A percentile compares a stretch with the other conserved stretches of the same genome.
Evolutionary conservation across 2,888 invertebrate species (phyloP).

Genomic region (Dioctria linearis): DNA sequence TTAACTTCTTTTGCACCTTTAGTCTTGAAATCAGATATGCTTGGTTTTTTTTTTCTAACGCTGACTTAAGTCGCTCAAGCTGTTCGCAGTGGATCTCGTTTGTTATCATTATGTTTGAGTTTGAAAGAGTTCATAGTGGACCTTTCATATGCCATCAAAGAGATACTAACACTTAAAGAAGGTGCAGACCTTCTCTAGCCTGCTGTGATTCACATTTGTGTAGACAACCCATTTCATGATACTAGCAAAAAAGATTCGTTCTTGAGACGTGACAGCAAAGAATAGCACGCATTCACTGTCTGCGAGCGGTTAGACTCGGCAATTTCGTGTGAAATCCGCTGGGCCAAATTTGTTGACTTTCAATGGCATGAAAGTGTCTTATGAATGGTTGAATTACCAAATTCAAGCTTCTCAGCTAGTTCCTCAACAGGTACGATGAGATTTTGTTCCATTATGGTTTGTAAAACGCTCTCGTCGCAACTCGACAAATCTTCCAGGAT

Average conservation of each 20-base stretch:
- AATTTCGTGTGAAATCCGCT: neutral
- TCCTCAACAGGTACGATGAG: neutral
- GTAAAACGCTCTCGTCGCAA: neutral
- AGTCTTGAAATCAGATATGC: neutral
- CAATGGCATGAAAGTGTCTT: too few relatives aligned
- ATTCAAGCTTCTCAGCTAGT: neutral
- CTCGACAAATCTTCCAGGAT: neutral
- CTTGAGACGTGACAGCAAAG: slow-evolving; percentile 4
- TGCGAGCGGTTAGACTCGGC: neutral
- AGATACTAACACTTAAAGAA: too few relatives aligned
- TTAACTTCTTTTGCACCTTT: neutral
- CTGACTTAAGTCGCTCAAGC: slow-evolving; percentile 3
- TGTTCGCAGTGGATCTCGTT: neutral
- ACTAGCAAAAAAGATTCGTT: neutral
- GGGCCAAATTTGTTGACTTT: neutral
- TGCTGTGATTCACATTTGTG: too few relatives aligned
- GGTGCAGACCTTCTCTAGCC: too few relatives aligned
- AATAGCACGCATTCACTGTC: neutral
- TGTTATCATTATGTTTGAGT: neutral
- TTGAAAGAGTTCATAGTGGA: too few relatives aligned
- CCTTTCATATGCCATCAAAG: too few relatives aligned
- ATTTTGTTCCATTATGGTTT: neutral
- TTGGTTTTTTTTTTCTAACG: neutral
- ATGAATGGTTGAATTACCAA: neutral
- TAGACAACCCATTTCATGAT: neutral